phyloP scores from a whole-genome alignment of 2,797 vertebrate species.

The Sebastes umbrosus region DNA sequence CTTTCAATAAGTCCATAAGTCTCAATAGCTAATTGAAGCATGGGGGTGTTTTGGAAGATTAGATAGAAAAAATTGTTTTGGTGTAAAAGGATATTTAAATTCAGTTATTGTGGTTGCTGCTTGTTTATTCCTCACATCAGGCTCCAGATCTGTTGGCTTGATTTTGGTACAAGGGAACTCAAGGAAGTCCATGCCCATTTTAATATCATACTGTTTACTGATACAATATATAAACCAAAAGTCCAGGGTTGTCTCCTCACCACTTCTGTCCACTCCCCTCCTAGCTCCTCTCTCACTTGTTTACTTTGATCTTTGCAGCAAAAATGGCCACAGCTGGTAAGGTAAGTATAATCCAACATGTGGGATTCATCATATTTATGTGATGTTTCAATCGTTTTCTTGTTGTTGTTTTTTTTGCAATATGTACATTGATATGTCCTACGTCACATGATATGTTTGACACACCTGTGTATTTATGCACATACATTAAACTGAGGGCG shows the following conservation, averaged over 20 bases:
- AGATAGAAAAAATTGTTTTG: not conserved
- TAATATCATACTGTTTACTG: not conserved
- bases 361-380: not conserved
- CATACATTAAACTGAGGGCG: not conserved
- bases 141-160: not conserved
- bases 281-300: not conserved
- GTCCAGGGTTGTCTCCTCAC: not conserved
- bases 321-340: constrained; percentile 70
- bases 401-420: not conserved
- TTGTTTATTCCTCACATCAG: not conserved
- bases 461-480: not conserved
- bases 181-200: not conserved
- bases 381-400: not conserved
- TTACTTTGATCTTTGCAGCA: not conserved
- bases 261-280: not conserved
- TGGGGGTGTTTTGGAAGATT: not conserved
- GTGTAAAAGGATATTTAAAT: not conserved
- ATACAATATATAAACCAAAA: not conserved
- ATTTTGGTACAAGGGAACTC: not conserved
- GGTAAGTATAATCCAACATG: constrained; percentile 39
- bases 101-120: not conserved
- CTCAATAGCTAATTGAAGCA: not conserved
- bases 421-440: not conserved
- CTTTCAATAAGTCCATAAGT: not conserved
- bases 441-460: not conserved